Evolutionary conservation across 2,797 vertebrate species (phyloP), one percentile per base, ranked within the genome.

Genomic region (Sebastes variabilis): DNA sequence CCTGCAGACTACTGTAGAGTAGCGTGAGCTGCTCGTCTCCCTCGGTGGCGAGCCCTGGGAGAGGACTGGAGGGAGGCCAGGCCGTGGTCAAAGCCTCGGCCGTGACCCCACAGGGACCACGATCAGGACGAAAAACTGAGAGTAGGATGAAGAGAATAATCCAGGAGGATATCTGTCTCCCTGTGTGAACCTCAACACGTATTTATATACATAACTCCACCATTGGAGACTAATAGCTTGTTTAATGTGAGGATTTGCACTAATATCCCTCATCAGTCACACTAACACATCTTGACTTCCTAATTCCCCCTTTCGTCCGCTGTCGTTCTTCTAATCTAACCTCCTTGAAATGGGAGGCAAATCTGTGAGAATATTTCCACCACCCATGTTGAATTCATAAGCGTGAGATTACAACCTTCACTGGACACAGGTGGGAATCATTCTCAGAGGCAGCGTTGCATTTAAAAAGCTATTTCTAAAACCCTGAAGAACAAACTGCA

Each of bases 361-460:
- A 71, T 73, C 38, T 46, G 27, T 25, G 54, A 25, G 55, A 71
- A 71, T 30, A 32, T 59, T 16, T 12, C 24, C 76, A 78, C 81
- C 85, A 82, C 79, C 83, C 89, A 85, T 80, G 68, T 80, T 52
- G 80, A 91, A 66, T 75, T 55, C 58, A 79, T 32, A 66, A 79
- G 75, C 66, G 64, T 60, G 46, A 86, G 62, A 84, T 82, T 79
- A 72, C 86, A 87, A 73, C 75, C 68, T 74, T 85, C 61, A 77
- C 86, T 79, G 67, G 71, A 59, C 90, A 91, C 95, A 96, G 94
- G 93, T 96, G 95, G 95, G 86, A 96, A 87, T 93, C 91, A 94
- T 95, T 96, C 87, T 73, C 89, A 84, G 58, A 94, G 89, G 81
- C 88, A 87, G 85, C 42, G 87, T 90, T 89, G 91, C 91, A 79